These are phyloP conservation scores for Drosophila buzzatii DNA, from an alignment of 2,888 invertebrate species.

Conservation along the genomic window DNA sequence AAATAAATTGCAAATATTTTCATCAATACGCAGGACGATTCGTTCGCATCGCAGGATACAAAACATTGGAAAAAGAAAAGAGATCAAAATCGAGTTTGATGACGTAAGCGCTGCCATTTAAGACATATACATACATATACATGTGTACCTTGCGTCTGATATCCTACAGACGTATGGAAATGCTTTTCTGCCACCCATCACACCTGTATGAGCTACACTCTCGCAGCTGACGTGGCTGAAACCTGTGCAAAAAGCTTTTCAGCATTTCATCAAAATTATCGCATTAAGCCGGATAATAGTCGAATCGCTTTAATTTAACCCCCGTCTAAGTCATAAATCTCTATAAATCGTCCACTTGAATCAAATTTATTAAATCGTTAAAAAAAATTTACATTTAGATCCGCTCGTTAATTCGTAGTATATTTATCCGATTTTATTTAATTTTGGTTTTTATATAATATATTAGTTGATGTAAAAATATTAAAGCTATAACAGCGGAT, in stretches of 20 bases:
- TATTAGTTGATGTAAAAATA: too few species aligned
- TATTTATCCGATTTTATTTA: too few species aligned
- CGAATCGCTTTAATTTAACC: too few species aligned
- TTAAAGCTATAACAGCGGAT: too few species aligned
- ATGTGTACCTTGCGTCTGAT: neutral
- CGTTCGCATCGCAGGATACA: slow-evolving; percentile 10
- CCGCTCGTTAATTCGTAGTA: too few species aligned
- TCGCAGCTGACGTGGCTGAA: neutral
- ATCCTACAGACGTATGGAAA: neutral
- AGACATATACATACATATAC: neutral
- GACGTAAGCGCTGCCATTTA: slow-evolving; percentile 29
- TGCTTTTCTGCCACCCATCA: neutral
- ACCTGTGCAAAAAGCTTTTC: neutral
- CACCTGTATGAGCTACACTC: neutral
- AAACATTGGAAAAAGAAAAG: neutral
- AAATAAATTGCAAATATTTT: slow-evolving; percentile 56
- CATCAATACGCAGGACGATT: slow-evolving; percentile 36
- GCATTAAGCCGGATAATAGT: too few species aligned
- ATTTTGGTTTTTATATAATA: too few species aligned
- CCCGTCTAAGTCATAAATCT: too few species aligned
- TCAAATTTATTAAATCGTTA: too few species aligned
- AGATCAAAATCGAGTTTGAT: slow-evolving; percentile 23
- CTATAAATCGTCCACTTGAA: too few species aligned
- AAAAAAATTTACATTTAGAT: too few species aligned
- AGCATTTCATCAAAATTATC: neutral